Base-by-base conservation (phyloP, 2,888 invertebrate genomes). In the Digitonthophagus gazella region DNA sequence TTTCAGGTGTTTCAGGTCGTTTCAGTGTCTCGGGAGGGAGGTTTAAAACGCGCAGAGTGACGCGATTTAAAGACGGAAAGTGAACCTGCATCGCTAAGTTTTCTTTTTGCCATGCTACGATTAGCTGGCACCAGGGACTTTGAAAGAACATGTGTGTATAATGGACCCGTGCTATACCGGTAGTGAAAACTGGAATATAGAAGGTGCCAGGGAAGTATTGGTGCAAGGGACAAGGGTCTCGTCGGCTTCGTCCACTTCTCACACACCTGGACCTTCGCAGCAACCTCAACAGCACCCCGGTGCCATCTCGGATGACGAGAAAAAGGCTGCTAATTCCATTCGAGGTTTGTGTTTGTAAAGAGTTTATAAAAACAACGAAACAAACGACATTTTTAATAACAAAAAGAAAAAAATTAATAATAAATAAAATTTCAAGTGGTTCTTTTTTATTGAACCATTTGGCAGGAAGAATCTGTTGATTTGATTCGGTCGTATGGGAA, bases 241-340 rank as follows among this genome's bases (percentile, higher is more conserved):
- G 66, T 81, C 87, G 16, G 87, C 86, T 1, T 88, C 88, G 76
- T 88, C 88, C 73, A 87, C 88, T 6, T 88, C 88, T 0, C 88
- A 88, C 0, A 88, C 89, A 0, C 61, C 61, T 19, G 58, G 58
- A 16, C 61, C 16, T 86, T 87, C 64, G n/a, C 70, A 66, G 8
- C 69, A 71, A 68, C 69, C 67, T 71, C 71, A 68, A 55, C 71
- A 63, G 15, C 69, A 67, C 11, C 68, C 28, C 28, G 28, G 28
- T 44, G 72, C 75, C 64, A 80, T 79, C 66, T 78, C 79, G 44
- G 78, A 78, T 69, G 86, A 85, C 69, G 86, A 87, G 81, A 87
- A 88, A 75, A 88, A 88, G 80, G 86, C 85, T 71, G 88, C 87
- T 67, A 90, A 89, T 79, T 89, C 89, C 65, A 90, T 90, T 74